phyloP scores from a whole-genome alignment of 1,140 invertebrate species.

The Heliconius himera region DNA sequence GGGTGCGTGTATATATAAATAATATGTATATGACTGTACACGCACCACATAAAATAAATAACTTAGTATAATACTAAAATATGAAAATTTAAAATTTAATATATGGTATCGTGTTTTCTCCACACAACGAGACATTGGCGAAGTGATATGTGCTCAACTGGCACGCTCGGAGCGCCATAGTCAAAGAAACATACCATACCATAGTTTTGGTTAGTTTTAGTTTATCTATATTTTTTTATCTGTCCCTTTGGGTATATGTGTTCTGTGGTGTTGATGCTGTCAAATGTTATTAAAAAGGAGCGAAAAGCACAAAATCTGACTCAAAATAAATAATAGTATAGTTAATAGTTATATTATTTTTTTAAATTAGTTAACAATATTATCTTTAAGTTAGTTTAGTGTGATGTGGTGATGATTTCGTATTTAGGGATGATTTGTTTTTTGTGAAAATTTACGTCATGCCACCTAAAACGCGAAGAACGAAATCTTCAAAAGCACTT shows the following conservation, averaged over 20 bases:
- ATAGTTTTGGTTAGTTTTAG: neutral
- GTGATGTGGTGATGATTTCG: neutral
- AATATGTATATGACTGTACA: too few species aligned
- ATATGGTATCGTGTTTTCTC: too few species aligned
- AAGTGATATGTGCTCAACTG: too few species aligned
- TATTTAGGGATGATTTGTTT: conserved; percentile 1
- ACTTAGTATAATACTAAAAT: too few species aligned
- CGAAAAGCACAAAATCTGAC: neutral
- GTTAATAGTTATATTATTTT: neutral
- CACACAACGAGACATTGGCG: too few species aligned
- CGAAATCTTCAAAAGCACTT: conserved; percentile 49
- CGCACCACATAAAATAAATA: too few species aligned
- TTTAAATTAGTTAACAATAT: neutral
- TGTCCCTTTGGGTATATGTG: too few species aligned
- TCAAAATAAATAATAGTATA: neutral
- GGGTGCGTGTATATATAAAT: too few species aligned
- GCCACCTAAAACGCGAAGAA: conserved; percentile 62
- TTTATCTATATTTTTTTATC: neutral
- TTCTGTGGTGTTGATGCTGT: neutral
- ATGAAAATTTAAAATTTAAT: too few species aligned
- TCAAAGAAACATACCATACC: too few species aligned
- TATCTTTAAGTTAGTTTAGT: neutral
- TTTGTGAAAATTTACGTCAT: conserved; percentile 49
- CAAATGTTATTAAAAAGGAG: neutral
- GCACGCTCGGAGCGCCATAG: too few species aligned